Base-by-base conservation (phyloP, 37 sponge, comb jelly and placozoan species). In the Aplysina aerophoba region DNA sequence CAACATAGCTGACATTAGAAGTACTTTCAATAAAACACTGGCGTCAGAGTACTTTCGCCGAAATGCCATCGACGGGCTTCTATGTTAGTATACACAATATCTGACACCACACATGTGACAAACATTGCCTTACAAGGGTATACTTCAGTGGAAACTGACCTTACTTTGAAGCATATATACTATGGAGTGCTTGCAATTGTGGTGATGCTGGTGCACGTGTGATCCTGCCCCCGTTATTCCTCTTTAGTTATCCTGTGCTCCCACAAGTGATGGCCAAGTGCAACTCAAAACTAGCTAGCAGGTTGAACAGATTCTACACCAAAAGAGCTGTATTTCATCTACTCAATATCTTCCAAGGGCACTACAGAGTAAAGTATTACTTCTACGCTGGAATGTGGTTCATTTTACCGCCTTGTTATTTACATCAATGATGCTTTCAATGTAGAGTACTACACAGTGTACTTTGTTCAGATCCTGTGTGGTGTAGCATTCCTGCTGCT, bases 391-490 rank as follows among this genome's bases (percentile, higher is more conserved):
- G 71, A 34, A 35, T 69, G 71, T 69, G 71, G 71, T 69, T 69
- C 30, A 35, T 69, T n/a, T 31, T 69, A 69, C 30, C 71, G 71
- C 34, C 71, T 69, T 69, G 33, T 69, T 1, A 16, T 69, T 16
- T 69, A 69, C 71, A 27, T 69, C 71, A 69, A 69, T 25, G 71
- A 69, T 69, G 71, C 71, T 3, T 69, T 69, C 34, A 69, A 69
- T 25, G 15, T 35, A 27, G 31, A 31, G 28, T 17, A 17, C 34
- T 69, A 30, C 6, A 30, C 30, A 30, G 1, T 30, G 33, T 16
- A 34, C 34, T 31, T 35, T 30, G 33, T 69, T 69, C 71, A 69
- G 34, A 30, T 69, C 34, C 71, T 69, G 1, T 31, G 71, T 69
- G 71, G 71, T n/a, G 34, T 17, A 30, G 1, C 34, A 33, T 69